Base-by-base conservation (phyloP, 2,113 vertebrate genomes). In the Neoarius graeffei region DNA sequence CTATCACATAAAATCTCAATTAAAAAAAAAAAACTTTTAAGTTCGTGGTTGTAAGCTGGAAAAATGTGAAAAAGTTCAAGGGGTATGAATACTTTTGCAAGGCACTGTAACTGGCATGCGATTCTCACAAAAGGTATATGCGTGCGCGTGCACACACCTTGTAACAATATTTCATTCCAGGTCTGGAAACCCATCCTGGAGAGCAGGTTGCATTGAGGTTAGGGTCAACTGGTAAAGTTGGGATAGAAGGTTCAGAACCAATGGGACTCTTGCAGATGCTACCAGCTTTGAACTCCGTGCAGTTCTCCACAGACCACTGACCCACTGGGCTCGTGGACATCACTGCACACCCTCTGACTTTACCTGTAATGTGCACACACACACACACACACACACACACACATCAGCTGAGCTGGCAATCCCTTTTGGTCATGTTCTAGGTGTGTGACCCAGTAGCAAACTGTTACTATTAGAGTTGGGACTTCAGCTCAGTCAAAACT, bases 261-360 rank as follows among this genome's bases (percentile, higher is more conserved):
- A 96, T 94, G 3, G 95, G 94, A 56, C 69, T 96, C 94, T 96
- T 98, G 93, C 98, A 99, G 90, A 99, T 90, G 69, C 97, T 96
- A 86, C 96, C 96, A 0, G 98, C 98, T 93, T 94, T 97, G 92
- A 97, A 97, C 10, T 83, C 67, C 84, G 91, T 95, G 86, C 98
- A 99, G 91, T 97, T 95, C 91, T 96, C 97, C 81, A 96, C 95
- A 85, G 95, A 95, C 98, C 98, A 99, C 84, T 92, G 96, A 87
- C 98, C 98, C 89, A 98, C 88, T 50, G 94, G 94, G 84, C 90
- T 94, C 60, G 95, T 95, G 69, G 96, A 93, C 94, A 99, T 96
- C 77, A 93, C 96, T 56, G 94, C 97, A 85, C 98, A 99, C 42
- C 96, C 96, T 35, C 97, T 97, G 3, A 88, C 87, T 56, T 7